A percentile compares a stretch with the other conserved stretches of the same genome.
Conservation (phyloP, 2,888 invertebrate genomes). For the Protophormia terraenovae region DNA sequence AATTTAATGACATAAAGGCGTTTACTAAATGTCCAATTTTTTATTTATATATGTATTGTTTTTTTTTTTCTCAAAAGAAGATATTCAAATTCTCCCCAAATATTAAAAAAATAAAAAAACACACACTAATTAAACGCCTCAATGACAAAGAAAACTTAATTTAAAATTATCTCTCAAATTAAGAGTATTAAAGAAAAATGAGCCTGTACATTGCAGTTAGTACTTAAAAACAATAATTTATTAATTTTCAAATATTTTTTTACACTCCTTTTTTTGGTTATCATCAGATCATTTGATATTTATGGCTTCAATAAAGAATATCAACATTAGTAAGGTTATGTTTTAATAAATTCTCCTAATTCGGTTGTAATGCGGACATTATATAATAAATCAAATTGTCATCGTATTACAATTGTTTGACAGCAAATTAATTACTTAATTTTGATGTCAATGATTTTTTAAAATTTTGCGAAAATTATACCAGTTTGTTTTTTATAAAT, state of each 20-base stretch:
- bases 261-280: not conserved
- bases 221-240: not conserved
- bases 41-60: not conserved
- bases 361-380: not conserved
- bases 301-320: not conserved
- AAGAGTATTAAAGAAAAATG: not conserved
- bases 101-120: not conserved
- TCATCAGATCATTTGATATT: not conserved
- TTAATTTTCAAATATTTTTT: not conserved
- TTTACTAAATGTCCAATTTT: not conserved
- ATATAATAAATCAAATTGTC: not conserved
- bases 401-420: not conserved
- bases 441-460: not conserved
- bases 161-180: no score
- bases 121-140: not conserved
- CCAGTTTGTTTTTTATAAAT: no score
- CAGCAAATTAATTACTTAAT: not conserved
- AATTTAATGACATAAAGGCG: constrained; percentile 27
- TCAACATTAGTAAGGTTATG: not conserved
- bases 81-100: not conserved
- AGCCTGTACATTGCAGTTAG: not conserved
- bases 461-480: not conserved
- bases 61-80: not conserved
- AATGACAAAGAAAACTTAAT: not conserved
- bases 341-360: not conserved